These are phyloP conservation scores for Nibea coibor DNA, from an alignment of 2,113 vertebrate genomes.

Conservation along the genomic window DNA sequence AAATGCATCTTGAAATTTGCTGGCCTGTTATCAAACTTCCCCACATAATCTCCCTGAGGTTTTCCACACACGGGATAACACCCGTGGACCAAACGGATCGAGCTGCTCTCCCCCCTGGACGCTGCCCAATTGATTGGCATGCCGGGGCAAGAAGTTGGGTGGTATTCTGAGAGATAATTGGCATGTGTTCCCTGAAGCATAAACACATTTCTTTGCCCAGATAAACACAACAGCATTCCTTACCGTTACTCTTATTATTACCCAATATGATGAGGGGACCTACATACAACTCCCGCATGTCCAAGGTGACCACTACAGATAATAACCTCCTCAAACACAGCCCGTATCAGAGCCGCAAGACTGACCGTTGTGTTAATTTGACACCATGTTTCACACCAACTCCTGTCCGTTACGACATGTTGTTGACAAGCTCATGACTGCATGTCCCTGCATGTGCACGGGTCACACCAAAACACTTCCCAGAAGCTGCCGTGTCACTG, in stretches of 20 bases:
- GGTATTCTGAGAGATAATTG: neutral
- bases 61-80: neutral
- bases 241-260: neutral
- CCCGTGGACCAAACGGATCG: neutral
- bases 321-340: neutral
- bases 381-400: neutral
- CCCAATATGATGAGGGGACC: neutral
- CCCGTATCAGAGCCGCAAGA: neutral
- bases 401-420: neutral
- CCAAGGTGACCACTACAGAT: neutral
- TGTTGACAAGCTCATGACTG: neutral
- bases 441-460: neutral
- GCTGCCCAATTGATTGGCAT: neutral
- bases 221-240: neutral
- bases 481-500: neutral
- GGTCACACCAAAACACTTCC: neutral
- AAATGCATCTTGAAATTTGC: neutral
- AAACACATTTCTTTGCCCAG: neutral
- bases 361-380: neutral
- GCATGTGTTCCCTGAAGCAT: slow-evolving; percentile 5
- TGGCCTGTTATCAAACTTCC: neutral
- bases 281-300: neutral
- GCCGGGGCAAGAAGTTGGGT: neutral
- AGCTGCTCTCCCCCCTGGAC: neutral
- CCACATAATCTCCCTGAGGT: neutral